Conservation (phyloP, 2,113 vertebrate species). For the Protobothrops flavoviridis region DNA sequence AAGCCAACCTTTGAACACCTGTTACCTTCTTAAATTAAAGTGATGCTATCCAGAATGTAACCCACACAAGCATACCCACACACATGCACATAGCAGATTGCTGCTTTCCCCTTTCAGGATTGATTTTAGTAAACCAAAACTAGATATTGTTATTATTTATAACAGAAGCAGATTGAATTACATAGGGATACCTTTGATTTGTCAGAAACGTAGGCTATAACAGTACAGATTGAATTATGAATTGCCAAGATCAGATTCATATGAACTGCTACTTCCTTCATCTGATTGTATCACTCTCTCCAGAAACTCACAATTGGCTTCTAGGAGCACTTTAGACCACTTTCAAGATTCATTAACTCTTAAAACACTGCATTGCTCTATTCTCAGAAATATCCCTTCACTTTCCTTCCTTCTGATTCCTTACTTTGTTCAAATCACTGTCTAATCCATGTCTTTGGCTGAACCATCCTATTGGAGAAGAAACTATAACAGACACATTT, state of each 20-base stretch:
- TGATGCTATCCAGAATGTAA: background rate
- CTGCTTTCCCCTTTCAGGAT: conserved; percentile 29
- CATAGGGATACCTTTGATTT: background rate
- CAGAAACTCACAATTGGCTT: background rate
- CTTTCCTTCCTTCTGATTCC: background rate
- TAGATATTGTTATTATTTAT: conserved; percentile 21
- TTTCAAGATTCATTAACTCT: background rate
- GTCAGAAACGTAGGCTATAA: background rate
- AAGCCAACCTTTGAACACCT: conserved; percentile 1
- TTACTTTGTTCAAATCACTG: background rate
- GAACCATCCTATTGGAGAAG: background rate
- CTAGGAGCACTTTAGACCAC: background rate
- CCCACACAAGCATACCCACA: background rate
- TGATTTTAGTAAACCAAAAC: background rate
- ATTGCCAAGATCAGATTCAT: conserved; percentile 2
- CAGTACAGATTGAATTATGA: background rate
- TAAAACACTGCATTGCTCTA: background rate
- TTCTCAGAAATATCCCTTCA: background rate
- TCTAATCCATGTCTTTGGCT: background rate
- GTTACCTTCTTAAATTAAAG: conserved; percentile 43
- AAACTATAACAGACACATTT: background rate
- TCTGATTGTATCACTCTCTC: background rate
- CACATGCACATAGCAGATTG: background rate
- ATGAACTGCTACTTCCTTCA: background rate
- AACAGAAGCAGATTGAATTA: conserved; percentile 18